Base-by-base conservation (phyloP, 2,888 invertebrate genomes). In the Galerucella pusilla region DNA sequence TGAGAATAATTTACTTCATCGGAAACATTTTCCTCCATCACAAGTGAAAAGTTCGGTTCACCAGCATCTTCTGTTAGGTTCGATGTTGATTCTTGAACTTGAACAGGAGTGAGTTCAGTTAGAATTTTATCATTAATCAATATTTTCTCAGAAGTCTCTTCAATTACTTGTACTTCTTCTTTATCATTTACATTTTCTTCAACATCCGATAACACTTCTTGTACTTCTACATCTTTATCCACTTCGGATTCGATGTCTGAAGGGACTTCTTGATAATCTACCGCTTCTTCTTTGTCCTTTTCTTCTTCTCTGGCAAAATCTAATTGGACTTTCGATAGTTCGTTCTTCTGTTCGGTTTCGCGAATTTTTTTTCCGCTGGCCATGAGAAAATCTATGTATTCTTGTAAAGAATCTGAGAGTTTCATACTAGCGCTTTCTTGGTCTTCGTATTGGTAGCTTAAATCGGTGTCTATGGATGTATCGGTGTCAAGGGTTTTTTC, bases 391-490 rank as follows among this genome's bases (percentile, higher is more conserved):
- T 60, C 68, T 7, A 60, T 68, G 42, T 75, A 75, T 11, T 75
- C 73, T 16, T 73, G 57, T 7, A 73, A 49, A 63, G 67, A 76
- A 25, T 76, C 71, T 14, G 76, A 71, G 16, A 76, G 59, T n/a
- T 63, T 52, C 14, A 66, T 71, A 6, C 46, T 49, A 45, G 63
- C 20, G 2, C 28, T 64, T 57, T 71, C n/a, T 16, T 61, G 63
- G 35, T 64, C 52, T 20, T 63, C 67, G 9, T 66, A 45, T 49
- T 68, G 49, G 45, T 64, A 63, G 25, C 73, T 74, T 1, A 61
- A 42, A 45, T 74, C 67, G 49, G 52, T 71, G 35, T 71, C 71
- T 20, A 60, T 45, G 28, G 73, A 70, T 42, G 49, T 49, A 45
- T 75, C 68, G 2, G 54, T n/a, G 16, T 73, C 68, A 9, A 63